phyloP scores from a whole-genome alignment of 2,888 invertebrate genomes.

The Rhingia rostrata region DNA sequence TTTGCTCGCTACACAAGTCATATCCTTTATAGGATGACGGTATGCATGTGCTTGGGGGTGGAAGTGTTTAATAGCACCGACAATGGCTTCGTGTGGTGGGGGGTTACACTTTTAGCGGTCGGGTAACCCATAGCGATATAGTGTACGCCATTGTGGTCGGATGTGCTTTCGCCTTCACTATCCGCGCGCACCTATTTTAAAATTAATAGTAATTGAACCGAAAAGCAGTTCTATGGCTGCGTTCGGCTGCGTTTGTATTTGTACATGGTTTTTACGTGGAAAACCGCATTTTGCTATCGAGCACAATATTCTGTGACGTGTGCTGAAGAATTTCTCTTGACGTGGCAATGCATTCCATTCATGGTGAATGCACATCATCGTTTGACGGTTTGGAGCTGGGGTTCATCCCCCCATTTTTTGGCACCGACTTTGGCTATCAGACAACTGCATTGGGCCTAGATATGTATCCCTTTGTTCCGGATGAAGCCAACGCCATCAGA shows the following conservation, averaged over 20 bases:
- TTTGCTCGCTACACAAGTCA: conserved; percentile 47
- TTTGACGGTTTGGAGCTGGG: conserved; percentile 14
- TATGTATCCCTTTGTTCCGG: conserved; percentile 39
- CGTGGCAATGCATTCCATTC: conserved; percentile 31
- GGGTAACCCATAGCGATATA: conserved; percentile 12
- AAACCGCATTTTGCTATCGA: conserved; percentile 60
- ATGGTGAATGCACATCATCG: conserved; percentile 29
- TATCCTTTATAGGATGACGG: conserved; percentile 4
- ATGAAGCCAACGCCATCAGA: neutral
- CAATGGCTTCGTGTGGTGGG: neutral
- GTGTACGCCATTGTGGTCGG: conserved; percentile 50
- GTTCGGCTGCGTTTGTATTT: conserved; percentile 24
- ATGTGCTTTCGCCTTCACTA: conserved; percentile 27
- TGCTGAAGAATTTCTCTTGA: conserved; percentile 25
- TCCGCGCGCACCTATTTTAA: conserved; percentile 54
- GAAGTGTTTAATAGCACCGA: neutral
- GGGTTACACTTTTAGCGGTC: conserved; percentile 38
- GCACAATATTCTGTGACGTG: conserved; percentile 49
- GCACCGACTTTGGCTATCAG: conserved; percentile 9
- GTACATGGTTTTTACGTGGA: conserved; percentile 42
- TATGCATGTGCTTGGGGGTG: neutral
- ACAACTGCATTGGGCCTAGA: conserved; percentile 2
- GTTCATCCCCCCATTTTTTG: neutral
- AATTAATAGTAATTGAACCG: conserved; percentile 70
- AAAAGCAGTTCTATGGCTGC: conserved; percentile 50